Base-by-base conservation (phyloP, 2,888 invertebrate species). In the Macaria notata region DNA sequence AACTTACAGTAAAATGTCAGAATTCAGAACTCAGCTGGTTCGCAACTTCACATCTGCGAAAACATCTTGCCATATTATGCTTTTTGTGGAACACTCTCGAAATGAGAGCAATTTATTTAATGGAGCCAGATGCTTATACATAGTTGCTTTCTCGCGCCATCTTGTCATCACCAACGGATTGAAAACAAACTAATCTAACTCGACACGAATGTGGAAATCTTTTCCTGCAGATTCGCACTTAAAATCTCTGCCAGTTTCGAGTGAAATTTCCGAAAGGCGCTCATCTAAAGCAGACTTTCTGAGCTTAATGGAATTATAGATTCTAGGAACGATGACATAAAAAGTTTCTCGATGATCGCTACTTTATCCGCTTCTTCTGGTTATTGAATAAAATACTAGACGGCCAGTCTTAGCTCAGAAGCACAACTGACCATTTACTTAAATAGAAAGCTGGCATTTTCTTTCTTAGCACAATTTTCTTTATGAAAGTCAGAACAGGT, bases 31-130 rank as follows among this genome's bases (percentile, higher is more conserved):
- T 59, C 66, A 54, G 61, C 62, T 56, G 62, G 63, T 69, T 69
- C 67, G 70, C 73, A 77, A 73, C 69, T 73, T 70, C 66, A 69
- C 69, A 70, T 74, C 69, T 68, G 63, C 57, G 66, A 71, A 70
- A 75, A 78, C 76, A 75, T 74, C 72, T 76, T 72, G 68, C 66
- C 69, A 69, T 72, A 75, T 74, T 71, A 72, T 69, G 70, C 72
- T 76, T 75, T 76, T 73, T 75, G 73, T 72, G 65, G 65, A 69
- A 69, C 71, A 71, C 72, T 73, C 72, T 72, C 72, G 64, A 77
- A 80, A 76, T 75, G 75, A 71, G 74, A 74, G 83, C 82, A 86
- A 84, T 86, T 84, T 84, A 81, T 85, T 79, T 85, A 86, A 85
- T 86, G 84, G 83, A 75, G 73, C 70, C 8, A 44, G 50, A 41